Evolutionary conservation across 2,888 invertebrate species (phyloP), one percentile per base, ranked within the genome.

Genomic region (Scaeva pyrastri): DNA sequence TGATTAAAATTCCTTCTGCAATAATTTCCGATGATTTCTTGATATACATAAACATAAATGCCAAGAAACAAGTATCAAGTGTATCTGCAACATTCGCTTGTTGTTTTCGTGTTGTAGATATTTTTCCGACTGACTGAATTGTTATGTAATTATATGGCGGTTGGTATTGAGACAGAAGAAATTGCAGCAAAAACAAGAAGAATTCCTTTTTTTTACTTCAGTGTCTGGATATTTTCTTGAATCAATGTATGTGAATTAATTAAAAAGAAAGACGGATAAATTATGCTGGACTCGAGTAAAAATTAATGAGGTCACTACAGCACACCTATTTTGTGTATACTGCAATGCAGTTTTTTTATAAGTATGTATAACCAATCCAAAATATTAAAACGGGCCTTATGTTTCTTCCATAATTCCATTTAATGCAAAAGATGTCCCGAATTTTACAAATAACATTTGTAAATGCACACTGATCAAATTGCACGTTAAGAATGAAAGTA

Each of bases 41-140:
- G 19, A n/a, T 36, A 4, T 39, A 21, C 2, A 3, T 31, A 31
- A 26, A n/a, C 0, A 60, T 66, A 62, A 73, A 76, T 70, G 50
- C 58, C 76, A 77, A 43, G 48, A 48, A 68, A 58, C 77, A 77
- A 77, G 72, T 62, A 72, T 39, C 78, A 72, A 62, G 72, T 64
- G 62, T 78, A 56, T 43, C 62, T 45, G 36, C 71, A 72, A 23
- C 48, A 56, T 39, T 39, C 6, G 48, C n/a, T 60, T 3, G 23
- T 10, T 5, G n/a, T 48, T 19, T 16, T 43, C 52, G 36, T 26
- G 1, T 21, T 50, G 14, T 73, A 12, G 26, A 39, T 8, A 19
- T 31, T 64, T 71, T 64, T 12, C 45, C 39, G 36, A 7, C 45
- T 26, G 23, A 41, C 23, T 26, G n/a, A 48, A 26, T 78, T 3